Base-by-base conservation (phyloP, 2,113 vertebrate genomes). In the Gymnorhina tibicen region DNA sequence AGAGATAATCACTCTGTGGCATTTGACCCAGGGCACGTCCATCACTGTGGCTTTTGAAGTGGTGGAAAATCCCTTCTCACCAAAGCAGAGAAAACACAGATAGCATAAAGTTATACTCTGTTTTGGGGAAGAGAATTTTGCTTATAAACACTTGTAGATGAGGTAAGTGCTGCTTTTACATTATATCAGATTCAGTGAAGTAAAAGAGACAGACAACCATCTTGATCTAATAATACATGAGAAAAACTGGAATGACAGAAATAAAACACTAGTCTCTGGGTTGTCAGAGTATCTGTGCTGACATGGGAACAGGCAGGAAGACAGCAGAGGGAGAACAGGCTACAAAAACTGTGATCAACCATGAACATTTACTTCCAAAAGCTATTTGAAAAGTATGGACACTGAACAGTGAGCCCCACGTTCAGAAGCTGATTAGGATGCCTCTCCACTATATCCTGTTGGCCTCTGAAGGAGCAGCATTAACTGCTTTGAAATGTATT, bases 191-290 rank as follows among this genome's bases (percentile, higher is more conserved):
- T 67, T 87, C 39, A 35, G 2, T 53, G 78, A 76, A 85, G 30
- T 58, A 73, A 72, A 53, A 82, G 53, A 78, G n/a, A 68, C 15
- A 67, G 58, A 68, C 49, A 87, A 85, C 67, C 55, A 85, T 87
- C 62, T 91, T 79, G 42, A 83, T 66, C 85, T 83, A 88, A 89
- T 49, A 89, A 87, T 59, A 76, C 49, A 52, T 3, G 26, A 87
- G 67, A 47, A 83, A 62, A 85, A 52, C 24, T 63, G 55, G 55
- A 73, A 73, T 74, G 62, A 83, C 85, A 90, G 93, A 91, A 96
- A 85, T 91, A 66, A 85, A 91, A 62, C 39, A 37, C 23, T 8
- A 6, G 32, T 76, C 49, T 80, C 83, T 33, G 49, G 52, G 58
- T 49, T 93, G 85, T 89, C 87, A 90, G 67, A 87, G 79, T 63